Base-by-base conservation (phyloP, 1,140 invertebrate species). In the Oscheius sp. region DNA sequence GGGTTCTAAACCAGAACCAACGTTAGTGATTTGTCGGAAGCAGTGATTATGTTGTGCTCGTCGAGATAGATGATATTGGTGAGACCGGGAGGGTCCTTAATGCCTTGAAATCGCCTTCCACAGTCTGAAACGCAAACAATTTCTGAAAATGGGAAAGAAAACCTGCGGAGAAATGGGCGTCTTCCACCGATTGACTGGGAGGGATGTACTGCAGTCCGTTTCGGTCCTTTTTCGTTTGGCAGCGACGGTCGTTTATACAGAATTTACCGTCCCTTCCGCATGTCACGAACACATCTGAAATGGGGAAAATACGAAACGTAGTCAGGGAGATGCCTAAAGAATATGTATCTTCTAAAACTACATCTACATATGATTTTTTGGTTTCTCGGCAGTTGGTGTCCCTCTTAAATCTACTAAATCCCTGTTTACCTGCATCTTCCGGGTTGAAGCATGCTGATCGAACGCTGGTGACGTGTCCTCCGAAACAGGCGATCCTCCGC, bases 1-100 rank as follows among this genome's bases (percentile, higher is more conserved):
- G 23, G 23, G 28, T 15, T 23, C 4, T 23, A 7, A 55, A 55
- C 23, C 7, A 55, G n/a, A 10, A 55, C 49, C 49, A n/a, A n/a
- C n/a, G n/a, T 55, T 7, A 55, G 15, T 7, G 7, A 7, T 55
- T 55, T 55, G 23, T 55, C 49, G 7, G 49, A 55, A 4, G 49
- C 15, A 7, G 49, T 55, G 4, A 55, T 23, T 20, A 55, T 23
- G 7, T 15, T 55, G 28, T 55, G 15, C 23, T 55, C 49, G 23
- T 55, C 49, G 23, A 55, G 49, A 55, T 55, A 55, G 49, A 55
- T 55, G 7, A 55, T 55, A 23, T 55, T 55, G 7, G 49, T 55
- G 28, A 55, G 49, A 4, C 7, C 49, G 23, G 49, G 49, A 55
- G 23, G 15, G 23, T 7, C 28, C 28, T 15, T 13, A 26, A 55